Base-by-base conservation (phyloP, 2,113 vertebrate genomes). In the Stomatorhinus ivindoensis region DNA sequence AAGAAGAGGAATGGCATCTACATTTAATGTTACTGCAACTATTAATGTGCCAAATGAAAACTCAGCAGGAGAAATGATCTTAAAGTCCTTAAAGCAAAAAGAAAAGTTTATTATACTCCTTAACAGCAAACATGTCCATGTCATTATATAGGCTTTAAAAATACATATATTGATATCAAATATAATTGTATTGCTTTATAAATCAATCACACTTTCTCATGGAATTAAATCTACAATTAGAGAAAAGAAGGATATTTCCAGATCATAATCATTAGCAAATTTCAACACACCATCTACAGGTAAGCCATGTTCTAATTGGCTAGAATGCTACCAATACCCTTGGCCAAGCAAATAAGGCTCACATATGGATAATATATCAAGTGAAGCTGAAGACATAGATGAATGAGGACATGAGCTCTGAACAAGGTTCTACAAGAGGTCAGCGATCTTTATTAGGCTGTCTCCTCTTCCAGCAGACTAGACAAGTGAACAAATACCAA, bases 401-500 rank as follows among this genome's bases (percentile, higher is more conserved):
- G 5, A 86, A 47, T 89, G 53, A 42, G 31, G 21, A 44, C 82
- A 61, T 27, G 27, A 48, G 27, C 24, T 19, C 85, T 87, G 24
- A 48, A 53, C 48, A 53, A 87, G 47, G 85, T 51, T 87, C 31
- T 47, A 84, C 48, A 87, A 87, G 85, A 55, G 85, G 61, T 53
- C 65, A 76, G 21, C 4, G 10, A 84, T 24, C 86, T 89, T 82
- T 87, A 87, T 84, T 89, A 89, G 84, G 88, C 84, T 42, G 15
- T 89, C 88, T 91, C 89, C 91, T 89, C 90, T 69, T 91, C 73
- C 86, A 86, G 53, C 85, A 21, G 10, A 39, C 92, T 93, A 95
- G 94, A 94, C 94, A 90, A 91, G 90, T 92, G 91, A 94, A 92
- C 92, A 95, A 95, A 95, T 92, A 94, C 89, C 90, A 88, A 89